Evolutionary conservation across 1,140 invertebrate species (phyloP), one percentile per base, ranked within the genome.

Genomic region (Meloidogyne chitwoodi): DNA sequence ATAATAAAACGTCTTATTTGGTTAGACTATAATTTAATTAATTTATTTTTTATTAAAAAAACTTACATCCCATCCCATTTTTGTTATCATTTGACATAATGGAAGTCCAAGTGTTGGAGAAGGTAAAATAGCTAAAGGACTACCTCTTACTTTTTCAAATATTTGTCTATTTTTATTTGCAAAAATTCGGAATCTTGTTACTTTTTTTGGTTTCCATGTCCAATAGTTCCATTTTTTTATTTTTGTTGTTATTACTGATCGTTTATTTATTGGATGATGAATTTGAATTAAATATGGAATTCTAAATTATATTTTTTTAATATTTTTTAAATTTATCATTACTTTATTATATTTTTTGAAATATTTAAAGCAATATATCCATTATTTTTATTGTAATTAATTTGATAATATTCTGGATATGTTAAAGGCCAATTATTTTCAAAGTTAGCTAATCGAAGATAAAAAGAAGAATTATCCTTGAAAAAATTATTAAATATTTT

Each of bases 1-100:
- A 65, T 34, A 0, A 77, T 41, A 44, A 68, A 77, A 27, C 62
- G 27, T 12, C 76, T 61, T 61, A 77, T 77, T 68, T 29, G 38
- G 8, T 56, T 56, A n/a, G 48, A n/a, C 48, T 56, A n/a, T 56
- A 56, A 44, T 44, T 44, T 44, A 44, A 16, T 44, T 44, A 16
- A 44, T 16, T 16, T 44, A 14, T 44, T 14, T 44, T 44, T 16
- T 2, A 16, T 41, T 11, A 8, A 41, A 41, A 41, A 3, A 19
- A n/a, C n/a, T n/a, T 56, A 56, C 48, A 56, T 56, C 48, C 48
- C 48, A 56, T 8, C 48, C 48, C 48, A 56, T 56, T 56, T 22
- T 56, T 56, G 48, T 56, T n/a, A 56, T 56, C 48, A 56, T 56
- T 22, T 22, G 48, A 56, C 48, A 56, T 56, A 56, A 56, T 56